These are phyloP conservation scores for Cheilosia vulpina DNA, from an alignment of 2,888 invertebrate species.

Conservation along the genomic window DNA sequence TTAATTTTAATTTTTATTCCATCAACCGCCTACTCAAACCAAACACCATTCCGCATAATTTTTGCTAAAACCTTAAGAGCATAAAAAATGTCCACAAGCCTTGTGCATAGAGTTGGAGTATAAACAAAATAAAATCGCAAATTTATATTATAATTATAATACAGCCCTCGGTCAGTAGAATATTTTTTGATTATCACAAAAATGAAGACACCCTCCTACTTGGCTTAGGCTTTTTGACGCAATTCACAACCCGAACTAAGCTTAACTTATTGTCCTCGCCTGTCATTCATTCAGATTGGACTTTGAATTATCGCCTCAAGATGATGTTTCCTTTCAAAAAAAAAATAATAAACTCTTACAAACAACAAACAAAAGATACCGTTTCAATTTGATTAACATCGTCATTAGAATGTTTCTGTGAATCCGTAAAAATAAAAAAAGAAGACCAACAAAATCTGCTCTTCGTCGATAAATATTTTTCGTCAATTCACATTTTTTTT, in stretches of 20 bases:
- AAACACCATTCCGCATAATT: conserved; percentile 4
- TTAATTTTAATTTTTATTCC: neutral
- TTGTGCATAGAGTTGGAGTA: conserved; percentile 7
- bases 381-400: conserved; percentile 44
- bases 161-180: neutral
- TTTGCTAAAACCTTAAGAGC: conserved; percentile 27
- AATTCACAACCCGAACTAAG: neutral
- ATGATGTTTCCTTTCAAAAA: neutral
- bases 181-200: neutral
- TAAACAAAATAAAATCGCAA: conserved; percentile 40
- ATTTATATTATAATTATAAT: conserved; percentile 16
- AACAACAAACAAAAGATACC: conserved; percentile 9
- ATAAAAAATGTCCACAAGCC: conserved; percentile 39
- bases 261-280: neutral
- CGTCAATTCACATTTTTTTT: conserved; percentile 34
- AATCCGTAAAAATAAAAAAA: conserved; percentile 21
- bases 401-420: conserved; percentile 35
- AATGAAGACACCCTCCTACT: neutral
- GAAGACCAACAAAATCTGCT: conserved; percentile 2
- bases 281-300: conserved; percentile 1
- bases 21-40: conserved; percentile 27
- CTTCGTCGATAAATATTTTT: conserved; percentile 5
- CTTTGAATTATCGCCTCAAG: conserved; percentile 7
- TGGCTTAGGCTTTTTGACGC: neutral
- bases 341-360: neutral